Percentiles rank a stretch among this genome's conserved stretches.
These are phyloP conservation scores for Cotesia vestalis DNA, from an alignment of 1,140 invertebrate genomes.

Conservation along the genomic window DNA sequence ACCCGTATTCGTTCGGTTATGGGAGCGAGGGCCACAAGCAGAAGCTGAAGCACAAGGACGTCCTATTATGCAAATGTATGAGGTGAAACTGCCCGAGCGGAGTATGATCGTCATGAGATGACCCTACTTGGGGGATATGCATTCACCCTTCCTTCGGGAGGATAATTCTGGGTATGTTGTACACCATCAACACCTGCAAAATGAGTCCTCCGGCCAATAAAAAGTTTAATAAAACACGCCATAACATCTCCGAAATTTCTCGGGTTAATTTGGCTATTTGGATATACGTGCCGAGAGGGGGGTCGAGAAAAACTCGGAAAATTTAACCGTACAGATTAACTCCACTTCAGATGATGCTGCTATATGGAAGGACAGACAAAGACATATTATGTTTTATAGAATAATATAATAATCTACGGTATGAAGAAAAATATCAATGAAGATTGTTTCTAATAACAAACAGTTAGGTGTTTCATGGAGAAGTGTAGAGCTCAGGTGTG, in stretches of 20 bases:
- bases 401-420: no score
- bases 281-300: no score
- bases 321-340: not conserved
- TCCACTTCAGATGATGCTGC: no score
- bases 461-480: not conserved
- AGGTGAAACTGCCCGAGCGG: slow-evolving; percentile 49
- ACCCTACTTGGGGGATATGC: slow-evolving; percentile 31
- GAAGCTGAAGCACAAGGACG: slow-evolving; percentile 25
- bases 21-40: slow-evolving; percentile 36
- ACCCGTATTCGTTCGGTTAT: slow-evolving; percentile 47
- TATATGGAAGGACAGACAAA: no score
- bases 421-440: no score
- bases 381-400: no score
- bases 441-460: not conserved
- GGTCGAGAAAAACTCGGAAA: not conserved
- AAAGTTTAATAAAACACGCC: slow-evolving; percentile 28
- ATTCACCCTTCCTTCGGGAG: slow-evolving; percentile 2
- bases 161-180: slow-evolving; percentile 19
- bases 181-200: slow-evolving; percentile 25
- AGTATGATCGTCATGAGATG: slow-evolving; percentile 50
- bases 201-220: slow-evolving; percentile 18
- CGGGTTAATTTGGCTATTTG: slow-evolving; percentile 19
- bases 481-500: slow-evolving; percentile 39
- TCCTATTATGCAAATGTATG: slow-evolving; percentile 57
- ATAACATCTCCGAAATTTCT: slow-evolving; percentile 18